These are phyloP conservation scores for Caenorhabditis elegans DNA, from an alignment of 1,140 invertebrate species.

Conservation along the genomic window WBcel235 BX284604.4:10503501-10504000, in stretches of 20 bases:
- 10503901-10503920: background rate
- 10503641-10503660: background rate
- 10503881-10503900: background rate
- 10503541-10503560: background rate
- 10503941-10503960: too few relatives aligned
- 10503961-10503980: too few relatives aligned
- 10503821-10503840: background rate
- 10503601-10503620: background rate
- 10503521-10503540: background rate
- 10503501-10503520: too few relatives aligned
- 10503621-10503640: background rate
- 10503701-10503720: background rate
- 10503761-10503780: background rate
- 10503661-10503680: slow-evolving; percentile 27
- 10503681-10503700: slow-evolving; percentile 1
- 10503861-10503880: slow-evolving; percentile 6
- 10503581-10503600: background rate
- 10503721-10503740: background rate
- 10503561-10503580: background rate
- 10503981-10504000: too few relatives aligned
- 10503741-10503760: background rate
- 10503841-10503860: background rate
- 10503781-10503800: slow-evolving; percentile 27
- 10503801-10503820: background rate
- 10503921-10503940: too few relatives aligned